Base-by-base conservation (phyloP, 2,888 invertebrate species). In the Nemapogon koenigi region DNA sequence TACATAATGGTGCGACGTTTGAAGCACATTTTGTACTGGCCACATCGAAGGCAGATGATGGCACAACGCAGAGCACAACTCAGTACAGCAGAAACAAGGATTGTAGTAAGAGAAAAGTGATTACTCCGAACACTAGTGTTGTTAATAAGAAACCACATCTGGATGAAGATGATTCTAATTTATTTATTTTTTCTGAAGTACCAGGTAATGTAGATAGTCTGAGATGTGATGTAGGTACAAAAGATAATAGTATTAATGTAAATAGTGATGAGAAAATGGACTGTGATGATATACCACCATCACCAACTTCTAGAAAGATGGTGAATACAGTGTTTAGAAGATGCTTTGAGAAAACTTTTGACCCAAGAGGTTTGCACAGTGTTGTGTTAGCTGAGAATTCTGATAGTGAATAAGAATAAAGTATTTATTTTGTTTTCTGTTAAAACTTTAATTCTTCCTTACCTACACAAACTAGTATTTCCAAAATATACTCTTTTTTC, bases 1-100 rank as follows among this genome's bases (percentile, higher is more conserved):
- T 90, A n/a, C 85, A 88, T 49, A 88, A 87, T 62, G 82, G 83
- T 40, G 70, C 83, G 14, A 84, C 87, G 32, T 91, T 91, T 63
- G 90, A 92, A 68, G 88, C 87, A 13, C 85, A 87, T 52, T 86
- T 93, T 57, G 87, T 94, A 1, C 78, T 94, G 49, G 91, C 94
- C 4, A 93, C 91, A 1, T 66, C 89, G 28, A 86, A 85, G 53
- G 81, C 83, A 3, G 83, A 84, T 39, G 69, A 58, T 57, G 59
- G 69, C 35, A 61, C 66, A 16, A 51, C 26, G 51, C 65, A 30
- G 55, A 75, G 40, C 65, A 70, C 49, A 71, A 68, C 48, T 62
- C 75, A 38, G 81, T 70, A 2, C 67, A 70, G 26, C 44, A 47
- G 45, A 39, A 54, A 39, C n/a, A n/a, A n/a, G n/a, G n/a, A n/a